Conservation (phyloP, 2,888 invertebrate genomes). For the Drosophila testacea region DNA sequence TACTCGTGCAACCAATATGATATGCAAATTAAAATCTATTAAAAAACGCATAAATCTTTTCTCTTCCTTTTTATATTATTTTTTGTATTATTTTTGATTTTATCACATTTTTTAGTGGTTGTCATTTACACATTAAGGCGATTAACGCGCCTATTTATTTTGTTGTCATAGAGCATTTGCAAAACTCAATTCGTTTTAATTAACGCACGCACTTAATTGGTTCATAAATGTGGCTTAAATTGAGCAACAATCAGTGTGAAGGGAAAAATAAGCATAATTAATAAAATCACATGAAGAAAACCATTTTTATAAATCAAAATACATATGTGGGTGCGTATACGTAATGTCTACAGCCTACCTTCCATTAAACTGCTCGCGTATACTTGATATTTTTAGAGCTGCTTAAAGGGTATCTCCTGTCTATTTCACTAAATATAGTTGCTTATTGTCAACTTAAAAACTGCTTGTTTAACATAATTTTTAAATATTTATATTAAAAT, state of each 20-base stretch:
- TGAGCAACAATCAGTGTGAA: conserved; percentile 1
- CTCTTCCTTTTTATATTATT: conserved; percentile 8
- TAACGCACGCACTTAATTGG: conserved; percentile 44
- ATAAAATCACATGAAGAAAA: neutral
- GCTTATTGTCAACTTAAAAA: neutral
- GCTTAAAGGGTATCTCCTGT: neutral
- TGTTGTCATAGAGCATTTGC: conserved; percentile 19
- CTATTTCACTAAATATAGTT: neutral
- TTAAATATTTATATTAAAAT: conserved; percentile 23
- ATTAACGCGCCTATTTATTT: conserved; percentile 41
- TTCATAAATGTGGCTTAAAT: conserved; percentile 22
- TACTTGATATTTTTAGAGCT: neutral
- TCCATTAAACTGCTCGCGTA: neutral
- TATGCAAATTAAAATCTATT: conserved; percentile 70
- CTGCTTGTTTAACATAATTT: conserved; percentile 8
- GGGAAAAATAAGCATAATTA: conserved; percentile 7
- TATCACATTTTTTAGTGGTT: conserved; percentile 2
- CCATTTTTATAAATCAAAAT: conserved; percentile 9
- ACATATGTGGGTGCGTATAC: neutral
- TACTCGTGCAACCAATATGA: conserved; percentile 25
- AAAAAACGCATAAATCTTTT: conserved; percentile 54
- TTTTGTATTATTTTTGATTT: conserved; percentile 8
- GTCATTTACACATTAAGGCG: conserved; percentile 51
- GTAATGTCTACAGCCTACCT: neutral
- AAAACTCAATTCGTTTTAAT: conserved; percentile 54